Percentiles rank a stretch among this genome's conserved stretches.
phyloP scores from a whole-genome alignment of 2,113 vertebrate genomes.

The Recurvirostra avosetta region DNA sequence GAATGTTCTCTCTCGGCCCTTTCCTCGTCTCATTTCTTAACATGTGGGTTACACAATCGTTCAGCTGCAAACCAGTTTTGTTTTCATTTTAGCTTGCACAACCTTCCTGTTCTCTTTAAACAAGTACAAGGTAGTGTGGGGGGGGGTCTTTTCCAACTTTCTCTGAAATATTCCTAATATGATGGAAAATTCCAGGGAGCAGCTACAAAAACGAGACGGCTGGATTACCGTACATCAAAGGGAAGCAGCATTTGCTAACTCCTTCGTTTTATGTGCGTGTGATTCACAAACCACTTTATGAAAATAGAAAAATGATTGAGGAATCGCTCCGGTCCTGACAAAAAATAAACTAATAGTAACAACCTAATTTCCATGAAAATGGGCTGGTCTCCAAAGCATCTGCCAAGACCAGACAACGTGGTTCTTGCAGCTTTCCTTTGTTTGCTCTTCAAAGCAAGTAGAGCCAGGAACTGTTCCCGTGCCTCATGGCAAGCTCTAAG shows the following conservation, averaged over 20 bases:
- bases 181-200: neutral
- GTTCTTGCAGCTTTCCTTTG: conserved; percentile 17
- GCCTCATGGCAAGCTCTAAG: conserved; percentile 39
- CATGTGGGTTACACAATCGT: neutral
- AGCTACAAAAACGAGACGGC: neutral
- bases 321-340: neutral
- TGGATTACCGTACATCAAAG: neutral
- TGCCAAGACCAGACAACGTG: neutral
- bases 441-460: conserved; percentile 44
- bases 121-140: neutral
- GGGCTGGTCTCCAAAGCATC: conserved; percentile 30
- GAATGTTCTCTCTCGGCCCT: neutral
- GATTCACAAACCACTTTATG: neutral
- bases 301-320: neutral
- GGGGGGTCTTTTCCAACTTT: neutral
- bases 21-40: neutral
- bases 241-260: neutral
- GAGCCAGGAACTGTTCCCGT: neutral
- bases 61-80: neutral
- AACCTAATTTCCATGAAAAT: conserved; percentile 22
- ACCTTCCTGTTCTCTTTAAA: neutral
- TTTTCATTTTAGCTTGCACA: conserved; percentile 11
- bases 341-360: neutral
- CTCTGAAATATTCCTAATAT: neutral
- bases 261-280: neutral